Conservation (phyloP, 2,888 invertebrate genomes). For the Phymatocera aterrima region DNA sequence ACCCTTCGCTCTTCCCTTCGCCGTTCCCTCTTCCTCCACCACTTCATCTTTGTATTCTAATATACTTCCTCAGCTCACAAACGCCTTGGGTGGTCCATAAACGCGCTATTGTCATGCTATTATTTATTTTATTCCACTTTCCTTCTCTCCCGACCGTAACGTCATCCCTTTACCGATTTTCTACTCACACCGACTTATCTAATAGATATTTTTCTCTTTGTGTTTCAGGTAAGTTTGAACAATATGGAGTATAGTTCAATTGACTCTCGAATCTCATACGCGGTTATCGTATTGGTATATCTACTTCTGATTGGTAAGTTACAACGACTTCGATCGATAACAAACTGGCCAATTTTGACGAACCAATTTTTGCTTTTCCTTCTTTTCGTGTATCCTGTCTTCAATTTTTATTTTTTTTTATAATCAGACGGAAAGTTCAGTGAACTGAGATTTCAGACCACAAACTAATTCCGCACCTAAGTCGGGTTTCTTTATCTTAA, state of each 20-base stretch:
- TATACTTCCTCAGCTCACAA: conserved; percentile 11
- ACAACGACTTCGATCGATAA: conserved; percentile 27
- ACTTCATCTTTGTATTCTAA: conserved; percentile 34
- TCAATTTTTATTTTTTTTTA: neutral
- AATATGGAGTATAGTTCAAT: too few species aligned
- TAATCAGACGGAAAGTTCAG: neutral
- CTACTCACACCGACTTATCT: neutral
- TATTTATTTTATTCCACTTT: too few species aligned
- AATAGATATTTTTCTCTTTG: conserved; percentile 54
- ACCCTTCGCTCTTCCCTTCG: too few species aligned
- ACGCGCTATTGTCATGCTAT: neutral
- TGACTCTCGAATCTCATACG: neutral
- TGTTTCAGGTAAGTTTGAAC: conserved; percentile 27
- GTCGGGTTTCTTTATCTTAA: neutral
- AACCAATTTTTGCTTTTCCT: too few species aligned
- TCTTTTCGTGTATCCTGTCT: neutral
- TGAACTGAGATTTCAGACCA: neutral
- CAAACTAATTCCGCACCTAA: too few species aligned
- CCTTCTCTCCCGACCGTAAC: too few species aligned
- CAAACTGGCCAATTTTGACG: too few species aligned
- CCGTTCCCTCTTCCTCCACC: conserved; percentile 53
- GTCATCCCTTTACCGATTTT: neutral
- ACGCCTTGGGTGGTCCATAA: conserved; percentile 64
- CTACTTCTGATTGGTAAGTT: conserved; percentile 1
- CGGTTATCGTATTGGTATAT: neutral